Base-by-base conservation (phyloP, 1,140 invertebrate species). In the Homarus americanus region DNA sequence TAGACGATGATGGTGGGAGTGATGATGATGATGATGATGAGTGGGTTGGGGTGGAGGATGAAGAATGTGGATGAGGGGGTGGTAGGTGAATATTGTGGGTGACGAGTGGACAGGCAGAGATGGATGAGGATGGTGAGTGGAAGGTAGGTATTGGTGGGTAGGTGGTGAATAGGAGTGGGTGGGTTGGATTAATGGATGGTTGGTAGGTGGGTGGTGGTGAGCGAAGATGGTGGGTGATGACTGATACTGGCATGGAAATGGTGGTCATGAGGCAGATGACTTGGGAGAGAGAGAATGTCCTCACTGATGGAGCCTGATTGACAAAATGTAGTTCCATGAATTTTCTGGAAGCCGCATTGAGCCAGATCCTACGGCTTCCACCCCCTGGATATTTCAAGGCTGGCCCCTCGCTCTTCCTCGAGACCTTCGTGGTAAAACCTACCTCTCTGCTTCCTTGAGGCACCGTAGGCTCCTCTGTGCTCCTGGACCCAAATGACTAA, bases 251-350 rank as follows among this genome's bases (percentile, higher is more conserved):
- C 5, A 75, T 24, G 0, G 32, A 0, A 15, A 75, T 5, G 32
- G 32, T 0, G 73, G 5, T 17, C 1, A 34, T 32, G 32, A 7
- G 66, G 24, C 7, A 72, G 24, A 72, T 7, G 32, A 34, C 10
- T 12, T 7, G 24, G 66, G 24, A 4, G 72, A 73, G 36, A 38
- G 72, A 73, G 9, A 73, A 12, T 32, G 28, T 0, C 15, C 53
- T 12, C 53, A 2, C 53, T 58, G 10, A 20, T 17, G 53, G 53
- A 58, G 53, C 53, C 24, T 58, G 17, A 58, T 58, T 12, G 53
- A 58, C 53, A 58, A 58, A 58, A 58, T 58, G 53, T 58, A 20
- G 53, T 58, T 58, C 53, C 53, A 58, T 58, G 53, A 58, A 58
- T 58, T 58, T 58, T 20, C 10, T 58, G 53, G 53, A 58, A 58